Evolutionary conservation across 1,140 invertebrate species (phyloP).

Genomic region (Micrasema minimum): DNA sequence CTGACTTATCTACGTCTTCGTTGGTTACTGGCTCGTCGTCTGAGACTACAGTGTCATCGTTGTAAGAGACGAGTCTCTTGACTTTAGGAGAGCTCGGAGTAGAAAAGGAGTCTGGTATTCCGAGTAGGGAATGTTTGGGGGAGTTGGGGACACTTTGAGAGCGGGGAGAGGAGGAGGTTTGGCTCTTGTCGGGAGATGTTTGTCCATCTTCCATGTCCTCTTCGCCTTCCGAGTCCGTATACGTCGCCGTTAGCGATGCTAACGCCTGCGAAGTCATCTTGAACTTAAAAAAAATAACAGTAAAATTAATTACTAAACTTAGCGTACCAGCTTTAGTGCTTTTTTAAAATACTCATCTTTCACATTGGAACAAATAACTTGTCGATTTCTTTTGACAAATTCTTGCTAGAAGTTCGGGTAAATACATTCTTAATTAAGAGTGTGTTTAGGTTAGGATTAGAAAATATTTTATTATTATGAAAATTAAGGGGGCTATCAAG

Average conservation of each 20-base stretch:
- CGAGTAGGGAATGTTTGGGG: conserved; percentile 39
- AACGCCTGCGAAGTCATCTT: conserved; percentile 72
- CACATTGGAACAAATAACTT: no score
- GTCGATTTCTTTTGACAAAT: no score
- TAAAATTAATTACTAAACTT: not conserved
- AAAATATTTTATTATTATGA: no score
- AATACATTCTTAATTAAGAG: no score
- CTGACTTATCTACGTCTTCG: conserved; percentile 57
- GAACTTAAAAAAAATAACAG: no score
- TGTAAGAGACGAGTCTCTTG: conserved; percentile 78
- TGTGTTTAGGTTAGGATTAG: no score
- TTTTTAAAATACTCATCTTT: no score
- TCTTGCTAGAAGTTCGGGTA: no score
- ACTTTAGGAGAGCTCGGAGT: conserved; percentile 57
- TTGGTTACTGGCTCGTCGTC: conserved; percentile 76
- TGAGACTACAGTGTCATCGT: conserved; percentile 83
- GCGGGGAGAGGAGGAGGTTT: conserved; percentile 56
- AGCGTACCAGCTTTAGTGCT: no score
- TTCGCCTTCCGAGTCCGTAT: conserved; percentile 86
- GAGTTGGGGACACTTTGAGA: conserved; percentile 60
- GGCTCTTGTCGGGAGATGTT: conserved; percentile 61
- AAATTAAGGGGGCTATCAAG: no score
- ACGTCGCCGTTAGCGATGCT: conserved; percentile 82
- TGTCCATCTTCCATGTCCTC: conserved; percentile 75
- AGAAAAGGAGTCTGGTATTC: no score